Conservation (phyloP, 2,113 vertebrate genomes). For the Amazona guildingii region DNA sequence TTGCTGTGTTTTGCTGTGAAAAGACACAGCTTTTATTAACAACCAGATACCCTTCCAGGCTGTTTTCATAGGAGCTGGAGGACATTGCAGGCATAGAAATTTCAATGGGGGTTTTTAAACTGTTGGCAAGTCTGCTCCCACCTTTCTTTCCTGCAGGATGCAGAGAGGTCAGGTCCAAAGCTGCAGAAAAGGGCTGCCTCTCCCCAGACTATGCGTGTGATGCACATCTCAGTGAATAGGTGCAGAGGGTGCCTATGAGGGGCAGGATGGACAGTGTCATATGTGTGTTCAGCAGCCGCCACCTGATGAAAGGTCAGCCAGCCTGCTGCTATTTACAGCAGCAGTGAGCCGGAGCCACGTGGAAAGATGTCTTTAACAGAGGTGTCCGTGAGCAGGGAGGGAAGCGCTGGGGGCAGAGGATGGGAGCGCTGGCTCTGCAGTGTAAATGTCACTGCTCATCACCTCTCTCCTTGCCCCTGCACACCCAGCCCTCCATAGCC, state of each 20-base stretch:
- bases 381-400: neutral
- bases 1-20: neutral
- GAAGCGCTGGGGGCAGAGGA: neutral
- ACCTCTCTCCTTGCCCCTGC: neutral
- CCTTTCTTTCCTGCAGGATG: neutral
- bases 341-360: accelerated
- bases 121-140: neutral
- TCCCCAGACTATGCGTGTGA: accelerated
- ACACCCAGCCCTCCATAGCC: neutral
- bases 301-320: neutral
- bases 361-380: neutral
- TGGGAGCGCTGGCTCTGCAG: accelerated
- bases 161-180: accelerated
- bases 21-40: neutral
- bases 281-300: neutral
- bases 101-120: neutral
- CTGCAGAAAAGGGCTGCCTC: neutral
- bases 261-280: neutral
- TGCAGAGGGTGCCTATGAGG: accelerated
- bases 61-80: neutral
- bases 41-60: neutral
- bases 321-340: neutral
- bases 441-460: conserved; percentile 28
- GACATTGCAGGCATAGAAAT: neutral
- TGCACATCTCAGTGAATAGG: accelerated